phyloP scores from a whole-genome alignment of 2,888 invertebrate species.

The Parascotia fuliginaria region DNA sequence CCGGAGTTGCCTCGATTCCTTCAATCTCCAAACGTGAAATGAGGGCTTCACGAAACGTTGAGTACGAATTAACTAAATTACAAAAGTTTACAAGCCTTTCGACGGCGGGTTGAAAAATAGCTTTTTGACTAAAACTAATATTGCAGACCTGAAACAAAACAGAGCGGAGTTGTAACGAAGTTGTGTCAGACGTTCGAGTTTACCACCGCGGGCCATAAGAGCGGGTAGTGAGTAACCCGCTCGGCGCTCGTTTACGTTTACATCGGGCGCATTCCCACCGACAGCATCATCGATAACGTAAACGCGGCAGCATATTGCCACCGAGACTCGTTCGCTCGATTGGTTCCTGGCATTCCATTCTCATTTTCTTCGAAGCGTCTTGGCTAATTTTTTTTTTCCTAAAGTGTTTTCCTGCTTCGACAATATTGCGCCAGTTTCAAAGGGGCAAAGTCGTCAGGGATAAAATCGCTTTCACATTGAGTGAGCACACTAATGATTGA shows the following conservation, averaged over 20 bases:
- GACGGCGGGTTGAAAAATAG: slow-evolving; percentile 80
- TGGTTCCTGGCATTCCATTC: slow-evolving; percentile 75
- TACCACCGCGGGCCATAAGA: slow-evolving; percentile 71
- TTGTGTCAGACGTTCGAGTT: slow-evolving; percentile 76
- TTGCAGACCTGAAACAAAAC: slow-evolving; percentile 79
- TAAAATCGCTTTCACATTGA: slow-evolving; percentile 84
- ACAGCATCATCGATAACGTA: slow-evolving; percentile 71
- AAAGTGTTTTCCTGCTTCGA: slow-evolving; percentile 83
- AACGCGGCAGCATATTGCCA: slow-evolving; percentile 74
- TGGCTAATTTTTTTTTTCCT: slow-evolving; percentile 70
- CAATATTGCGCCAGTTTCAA: slow-evolving; percentile 84
- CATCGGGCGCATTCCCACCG: slow-evolving; percentile 54
- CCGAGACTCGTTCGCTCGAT: slow-evolving; percentile 75
- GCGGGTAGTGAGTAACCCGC: slow-evolving; percentile 45
- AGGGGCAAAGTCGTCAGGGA: slow-evolving; percentile 72
- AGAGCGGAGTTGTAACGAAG: slow-evolving; percentile 80
- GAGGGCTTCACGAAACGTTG: slow-evolving; percentile 63
- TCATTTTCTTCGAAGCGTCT: slow-evolving; percentile 76
- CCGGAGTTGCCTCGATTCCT: slow-evolving; percentile 53
- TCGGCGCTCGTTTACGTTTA: slow-evolving; percentile 62
- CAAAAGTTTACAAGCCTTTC: slow-evolving; percentile 82
- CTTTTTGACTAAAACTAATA: slow-evolving; percentile 85
- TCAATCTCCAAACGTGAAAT: slow-evolving; percentile 57
- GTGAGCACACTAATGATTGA: slow-evolving; percentile 85
- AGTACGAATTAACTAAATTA: slow-evolving; percentile 81